Evolutionary conservation across 35 echinoderm and acorn worm species (phyloP), one percentile per base, ranked within the genome.

Genomic region (Anneissia japonica): DNA sequence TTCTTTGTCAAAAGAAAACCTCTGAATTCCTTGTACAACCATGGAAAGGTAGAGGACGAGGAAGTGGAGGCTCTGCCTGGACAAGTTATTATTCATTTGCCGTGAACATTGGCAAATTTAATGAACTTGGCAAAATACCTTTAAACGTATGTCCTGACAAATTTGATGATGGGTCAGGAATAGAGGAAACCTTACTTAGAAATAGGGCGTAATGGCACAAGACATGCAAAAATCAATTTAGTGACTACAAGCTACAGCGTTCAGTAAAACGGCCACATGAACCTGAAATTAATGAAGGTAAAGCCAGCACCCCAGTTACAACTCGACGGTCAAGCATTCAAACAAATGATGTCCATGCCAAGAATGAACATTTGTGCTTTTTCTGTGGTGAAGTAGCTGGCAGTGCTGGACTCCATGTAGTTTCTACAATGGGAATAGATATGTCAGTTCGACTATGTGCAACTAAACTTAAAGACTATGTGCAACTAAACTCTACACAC

Each of bases 351-450:
- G 14, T 43, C 14, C 40, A 43, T 43, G 14, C 40, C 40, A 43
- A 43, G 40, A 43, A 43, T 43, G 40, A 43, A 43, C 83, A 21
- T 74, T 16, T 85, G 51, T 85, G 83, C 0, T 74, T 85, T 9
- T 85, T 85, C 39, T 85, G 83, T 85, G 34, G 3, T 33, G 0
- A 38, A 75, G 7, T 40, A 43, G 38, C 80, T 30, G 29, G 21
- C n/a, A 77, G 4, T 38, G 74, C 35, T 0, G 39, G 39, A 36
- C 85, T 43, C n/a, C 86, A 88, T 88, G 86, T 81, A 88, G 86
- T 73, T 31, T 80, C 77, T 1, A 88, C 86, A 46, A 51, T 80
- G 30, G 30, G 79, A 81, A n/a, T 88, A 88, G 86, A 88, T 81
- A 29, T 34, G 21, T 39, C 30, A 34, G 77, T 81, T 21, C 38